Evolutionary conservation across 1,140 invertebrate species (phyloP), one percentile per base, ranked within the genome.

Genomic region (Hylaeus volcanicus): DNA sequence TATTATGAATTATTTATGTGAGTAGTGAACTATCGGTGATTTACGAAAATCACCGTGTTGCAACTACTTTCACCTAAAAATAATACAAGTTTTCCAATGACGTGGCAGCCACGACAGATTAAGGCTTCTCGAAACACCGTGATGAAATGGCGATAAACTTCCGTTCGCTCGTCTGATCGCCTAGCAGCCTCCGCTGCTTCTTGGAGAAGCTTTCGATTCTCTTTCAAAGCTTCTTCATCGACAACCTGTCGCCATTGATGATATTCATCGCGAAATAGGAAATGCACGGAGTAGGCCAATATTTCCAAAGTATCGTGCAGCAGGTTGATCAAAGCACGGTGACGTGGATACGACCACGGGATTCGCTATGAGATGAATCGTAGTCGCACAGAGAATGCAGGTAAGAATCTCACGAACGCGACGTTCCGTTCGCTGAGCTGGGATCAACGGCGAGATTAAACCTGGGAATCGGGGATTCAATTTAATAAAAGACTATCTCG

Each of bases 321-420:
- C 26, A 26, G 26, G 26, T 26, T 26, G 26, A 26, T 26, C 26
- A 26, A 26, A 26, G 45, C 51, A 15, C 41, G 63, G 11, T 37
- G 15, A 26, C 5, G n/a, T 37, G 51, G 26, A 39, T 53, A 53
- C 39, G 14, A 48, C 48, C 26, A 53, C n/a, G 48, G 48, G 5
- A 58, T 55, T 2, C 15, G 3, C 15, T 3, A 53, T 26, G 11
- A 26, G 12, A 53, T 45, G 56, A 72, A n/a, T 43, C 69, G 68
- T 63, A 72, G 72, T 78, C 45, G 48, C 45, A 2, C 8, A 3
- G 11, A 72, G 75, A 72, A 72, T 53, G 43, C 68, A 9, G 37
- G 45, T 78, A 72, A 71, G 68, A 78, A 78, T 78, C 53, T 72
- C 69, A 71, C 66, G 66, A 51, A 77, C 56, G 58, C 56, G n/a